These are phyloP conservation scores for Stictonetta naevosa DNA, from an alignment of 2,113 vertebrate species.

Conservation along the genomic window DNA sequence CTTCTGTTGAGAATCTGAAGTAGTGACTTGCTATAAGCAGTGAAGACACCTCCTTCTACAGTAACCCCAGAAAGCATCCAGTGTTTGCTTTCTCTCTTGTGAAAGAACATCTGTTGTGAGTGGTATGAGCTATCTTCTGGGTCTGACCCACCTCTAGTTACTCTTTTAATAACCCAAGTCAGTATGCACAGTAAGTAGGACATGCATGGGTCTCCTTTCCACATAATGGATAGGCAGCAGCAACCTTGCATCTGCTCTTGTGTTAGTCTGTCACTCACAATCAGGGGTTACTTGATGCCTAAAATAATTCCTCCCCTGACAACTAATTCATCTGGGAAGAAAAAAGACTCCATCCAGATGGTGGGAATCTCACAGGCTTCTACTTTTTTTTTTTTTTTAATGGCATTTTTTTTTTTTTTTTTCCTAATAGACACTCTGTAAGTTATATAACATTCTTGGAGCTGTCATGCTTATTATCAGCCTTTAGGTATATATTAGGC, in stretches of 20 bases:
- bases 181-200: slow-evolving; percentile 29
- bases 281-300: slow-evolving; percentile 68
- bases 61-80: background rate
- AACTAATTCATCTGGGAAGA: slow-evolving; percentile 71
- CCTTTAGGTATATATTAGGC: background rate
- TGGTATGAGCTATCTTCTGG: background rate
- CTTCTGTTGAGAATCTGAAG: background rate
- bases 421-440: slow-evolving; percentile 15
- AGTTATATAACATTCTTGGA: slow-evolving; percentile 64
- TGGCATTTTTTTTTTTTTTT: background rate
- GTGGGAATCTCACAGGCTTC: slow-evolving; percentile 61
- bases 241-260: slow-evolving; percentile 69
- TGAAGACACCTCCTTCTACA: background rate
- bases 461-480: background rate
- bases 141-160: slow-evolving; percentile 13
- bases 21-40: background rate
- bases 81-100: background rate
- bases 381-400: background rate
- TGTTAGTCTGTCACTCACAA: slow-evolving; percentile 72
- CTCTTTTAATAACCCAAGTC: slow-evolving; percentile 22
- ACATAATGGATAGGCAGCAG: slow-evolving; percentile 48
- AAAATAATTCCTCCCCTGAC: slow-evolving; percentile 72
- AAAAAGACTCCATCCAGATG: slow-evolving; percentile 72
- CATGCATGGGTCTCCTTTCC: slow-evolving; percentile 32
- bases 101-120: slow-evolving; percentile 41